Evolutionary conservation across 1,140 invertebrate genomes (phyloP).

Genomic region (Drosophila fuyamai): DNA sequence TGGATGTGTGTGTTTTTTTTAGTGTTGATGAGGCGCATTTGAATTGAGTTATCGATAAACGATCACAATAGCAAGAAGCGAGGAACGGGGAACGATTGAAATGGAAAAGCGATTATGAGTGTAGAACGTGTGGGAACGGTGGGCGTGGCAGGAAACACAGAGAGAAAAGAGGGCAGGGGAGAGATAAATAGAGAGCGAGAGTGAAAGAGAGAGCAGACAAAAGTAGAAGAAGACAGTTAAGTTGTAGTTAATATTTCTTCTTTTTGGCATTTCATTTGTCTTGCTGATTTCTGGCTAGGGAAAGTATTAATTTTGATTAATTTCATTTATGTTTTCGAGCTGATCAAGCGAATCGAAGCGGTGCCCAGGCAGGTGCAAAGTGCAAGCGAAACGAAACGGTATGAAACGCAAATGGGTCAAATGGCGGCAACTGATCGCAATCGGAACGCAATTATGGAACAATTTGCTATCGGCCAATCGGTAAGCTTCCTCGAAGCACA

Average conservation of each 20-base stretch:
- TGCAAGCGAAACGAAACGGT: conserved; percentile 40
- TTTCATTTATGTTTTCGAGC: conserved; percentile 25
- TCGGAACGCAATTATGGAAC: conserved; percentile 23
- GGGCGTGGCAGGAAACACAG: conserved; percentile 27
- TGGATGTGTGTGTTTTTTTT: conserved; percentile 16
- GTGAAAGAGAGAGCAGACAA: conserved; percentile 77
- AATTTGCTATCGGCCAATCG: conserved; percentile 35
- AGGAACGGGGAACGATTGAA: conserved; percentile 19
- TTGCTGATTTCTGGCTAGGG: conserved; percentile 40
- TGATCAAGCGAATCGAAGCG: conserved; percentile 23
- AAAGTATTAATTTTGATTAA: conserved; percentile 42
- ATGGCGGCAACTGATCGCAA: conserved; percentile 20
- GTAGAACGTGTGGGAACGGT: conserved; percentile 26
- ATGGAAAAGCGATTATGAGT: conserved; percentile 34
- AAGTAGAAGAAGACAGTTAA: conserved; percentile 69
- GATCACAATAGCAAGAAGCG: conserved; percentile 40
- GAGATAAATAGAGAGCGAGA: conserved; percentile 57
- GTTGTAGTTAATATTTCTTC: conserved; percentile 63
- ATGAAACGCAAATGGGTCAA: conserved; percentile 23
- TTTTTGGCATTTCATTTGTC: conserved; percentile 39
- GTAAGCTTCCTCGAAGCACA: conserved; percentile 3
- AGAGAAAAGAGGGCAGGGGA: conserved; percentile 44
- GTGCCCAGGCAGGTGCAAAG: conserved; percentile 36
- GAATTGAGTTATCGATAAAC: conserved; percentile 34
- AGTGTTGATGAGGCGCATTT: conserved; percentile 32